Evolutionary conservation across 2,888 invertebrate genomes (phyloP).

Genomic region (Ariolimax columbianus): DNA sequence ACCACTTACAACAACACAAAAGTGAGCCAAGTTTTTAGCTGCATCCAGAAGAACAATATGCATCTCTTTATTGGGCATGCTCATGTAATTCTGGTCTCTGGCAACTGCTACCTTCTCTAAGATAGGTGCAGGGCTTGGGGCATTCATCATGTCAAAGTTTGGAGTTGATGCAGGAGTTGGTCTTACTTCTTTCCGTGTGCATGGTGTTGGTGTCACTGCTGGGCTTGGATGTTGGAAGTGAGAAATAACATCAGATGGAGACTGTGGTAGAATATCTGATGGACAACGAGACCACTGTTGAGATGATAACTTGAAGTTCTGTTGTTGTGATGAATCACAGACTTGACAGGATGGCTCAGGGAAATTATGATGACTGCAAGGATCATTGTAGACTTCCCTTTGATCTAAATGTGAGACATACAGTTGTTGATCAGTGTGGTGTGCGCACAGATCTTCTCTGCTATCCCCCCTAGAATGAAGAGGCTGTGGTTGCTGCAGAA

Average conservation of each 20-base stretch:
- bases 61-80: constrained; percentile 22
- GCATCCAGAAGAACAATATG: constrained; percentile 7
- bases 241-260: background rate
- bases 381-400: background rate
- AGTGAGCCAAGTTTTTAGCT: constrained; percentile 44
- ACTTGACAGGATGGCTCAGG: background rate
- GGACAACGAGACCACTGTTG: constrained; percentile 2
- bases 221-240: background rate
- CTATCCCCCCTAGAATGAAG: background rate
- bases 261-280: background rate
- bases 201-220: constrained; percentile 6
- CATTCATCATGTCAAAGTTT: background rate
- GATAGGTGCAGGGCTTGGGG: constrained; percentile 28
- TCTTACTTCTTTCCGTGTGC: constrained; percentile 11
- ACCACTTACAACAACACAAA: constrained; percentile 42
- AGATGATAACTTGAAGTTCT: background rate
- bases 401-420: constrained; percentile 5
- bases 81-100: constrained; percentile 12
- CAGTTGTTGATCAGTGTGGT: background rate
- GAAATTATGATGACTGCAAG: background rate
- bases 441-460: background rate
- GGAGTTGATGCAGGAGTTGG: constrained; percentile 6
- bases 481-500: background rate
- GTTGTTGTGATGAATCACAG: background rate
- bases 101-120: constrained; percentile 15